Evolutionary conservation across 2,888 invertebrate genomes (phyloP).

Genomic region (Amiota communis): DNA sequence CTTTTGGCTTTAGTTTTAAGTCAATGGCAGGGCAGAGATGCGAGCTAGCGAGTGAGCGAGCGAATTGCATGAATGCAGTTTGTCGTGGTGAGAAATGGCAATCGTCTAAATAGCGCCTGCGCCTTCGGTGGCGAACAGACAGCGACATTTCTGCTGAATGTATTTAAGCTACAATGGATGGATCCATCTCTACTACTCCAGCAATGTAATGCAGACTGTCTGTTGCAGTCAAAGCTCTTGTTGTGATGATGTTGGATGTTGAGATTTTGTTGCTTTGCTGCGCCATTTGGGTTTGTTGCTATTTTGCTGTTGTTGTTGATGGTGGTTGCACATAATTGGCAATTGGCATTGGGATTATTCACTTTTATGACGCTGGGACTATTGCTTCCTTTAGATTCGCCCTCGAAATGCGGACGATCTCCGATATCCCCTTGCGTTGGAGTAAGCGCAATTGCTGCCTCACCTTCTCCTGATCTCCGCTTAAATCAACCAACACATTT

Average conservation of each 20-base stretch:
- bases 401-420: background rate
- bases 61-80: slow-evolving; percentile 16
- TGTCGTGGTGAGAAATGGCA: slow-evolving; percentile 53
- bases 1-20: slow-evolving; percentile 17
- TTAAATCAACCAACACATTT: slow-evolving; percentile 56
- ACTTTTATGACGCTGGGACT: slow-evolving; percentile 59
- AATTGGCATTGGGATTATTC: slow-evolving; percentile 62
- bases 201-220: background rate
- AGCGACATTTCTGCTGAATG: slow-evolving; percentile 22
- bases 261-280: slow-evolving; percentile 19
- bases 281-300: slow-evolving; percentile 35
- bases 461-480: background rate
- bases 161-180: slow-evolving; percentile 9
- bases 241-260: background rate
- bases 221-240: background rate
- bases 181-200: slow-evolving; percentile 4
- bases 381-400: slow-evolving; percentile 1
- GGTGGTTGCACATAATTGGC: slow-evolving; percentile 59
- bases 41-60: slow-evolving; percentile 14
- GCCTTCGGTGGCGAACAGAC: slow-evolving; percentile 9
- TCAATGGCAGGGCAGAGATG: background rate
- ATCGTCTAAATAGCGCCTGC: slow-evolving; percentile 52
- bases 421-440: slow-evolving; percentile 5
- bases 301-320: slow-evolving; percentile 26
- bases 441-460: background rate